These are phyloP conservation scores for Rhyacichthys aspro DNA, from an alignment of 2,797 vertebrate species.

Conservation along the genomic window DNA sequence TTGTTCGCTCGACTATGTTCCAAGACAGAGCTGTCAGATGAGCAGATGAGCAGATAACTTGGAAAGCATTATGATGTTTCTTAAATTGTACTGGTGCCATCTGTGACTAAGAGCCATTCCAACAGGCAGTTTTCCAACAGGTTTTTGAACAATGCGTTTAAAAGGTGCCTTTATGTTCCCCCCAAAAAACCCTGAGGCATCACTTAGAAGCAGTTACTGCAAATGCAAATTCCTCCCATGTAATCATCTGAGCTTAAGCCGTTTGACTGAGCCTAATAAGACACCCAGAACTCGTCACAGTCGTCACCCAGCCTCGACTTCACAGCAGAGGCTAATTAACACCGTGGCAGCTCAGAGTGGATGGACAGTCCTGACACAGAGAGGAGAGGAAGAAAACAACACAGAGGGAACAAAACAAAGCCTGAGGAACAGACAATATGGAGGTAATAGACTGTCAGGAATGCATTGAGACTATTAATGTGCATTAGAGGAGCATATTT, in stretches of 20 bases:
- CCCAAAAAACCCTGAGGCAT: no score
- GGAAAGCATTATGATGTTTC: conserved; percentile 12
- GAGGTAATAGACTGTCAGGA: conserved; percentile 25
- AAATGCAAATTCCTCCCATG: not conserved
- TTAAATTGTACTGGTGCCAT: not conserved
- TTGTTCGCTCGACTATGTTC: conserved; percentile 42
- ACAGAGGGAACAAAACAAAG: conserved; percentile 6
- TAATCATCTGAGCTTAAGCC: conserved; percentile 10
- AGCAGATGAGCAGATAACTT: conserved; percentile 18
- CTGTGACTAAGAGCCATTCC: no score
- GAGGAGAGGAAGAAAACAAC: conserved; percentile 24
- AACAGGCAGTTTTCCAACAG: no score
- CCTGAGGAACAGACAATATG: not conserved
- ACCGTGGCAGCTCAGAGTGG: conserved; percentile 44
- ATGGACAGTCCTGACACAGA: conserved; percentile 39
- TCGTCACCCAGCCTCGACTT: conserved; percentile 29
- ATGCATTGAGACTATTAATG: conserved; percentile 5
- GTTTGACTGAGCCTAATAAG: conserved; percentile 20
- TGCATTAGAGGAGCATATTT: conserved; percentile 8
- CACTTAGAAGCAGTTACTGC: not conserved
- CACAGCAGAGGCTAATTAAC: conserved; percentile 61
- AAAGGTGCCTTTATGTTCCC: no score
- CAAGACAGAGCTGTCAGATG: conserved; percentile 36
- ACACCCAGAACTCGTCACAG: conserved; percentile 37
- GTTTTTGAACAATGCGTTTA: no score